A percentile compares a stretch with the other conserved stretches of the same genome.
These are phyloP conservation scores for Piprites chloris DNA, from an alignment of 2,113 vertebrate genomes.

Conservation along the genomic window DNA sequence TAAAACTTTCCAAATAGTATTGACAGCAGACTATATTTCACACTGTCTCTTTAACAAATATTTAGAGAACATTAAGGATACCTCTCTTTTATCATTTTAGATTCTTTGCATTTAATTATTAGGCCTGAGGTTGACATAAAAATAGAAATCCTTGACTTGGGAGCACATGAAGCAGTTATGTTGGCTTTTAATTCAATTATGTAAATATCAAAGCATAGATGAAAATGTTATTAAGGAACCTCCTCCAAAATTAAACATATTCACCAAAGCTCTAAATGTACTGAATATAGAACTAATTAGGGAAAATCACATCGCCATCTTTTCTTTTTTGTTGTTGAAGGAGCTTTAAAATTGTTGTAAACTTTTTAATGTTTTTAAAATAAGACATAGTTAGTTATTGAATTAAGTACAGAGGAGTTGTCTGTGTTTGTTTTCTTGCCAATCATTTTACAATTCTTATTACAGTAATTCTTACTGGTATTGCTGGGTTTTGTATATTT, in stretches of 20 bases:
- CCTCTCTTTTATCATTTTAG: background rate
- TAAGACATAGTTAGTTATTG: background rate
- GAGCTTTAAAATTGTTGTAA: background rate
- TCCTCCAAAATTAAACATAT: background rate
- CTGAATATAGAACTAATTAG: background rate
- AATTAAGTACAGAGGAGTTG: background rate
- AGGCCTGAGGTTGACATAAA: background rate
- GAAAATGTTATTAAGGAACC: background rate
- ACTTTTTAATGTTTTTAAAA: background rate
- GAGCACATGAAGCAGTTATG: background rate
- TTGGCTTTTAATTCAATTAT: background rate
- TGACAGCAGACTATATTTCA: background rate
- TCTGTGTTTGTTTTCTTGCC: background rate
- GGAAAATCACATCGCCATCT: background rate
- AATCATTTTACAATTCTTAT: background rate
- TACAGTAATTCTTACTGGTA: background rate
- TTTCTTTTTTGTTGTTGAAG: background rate
- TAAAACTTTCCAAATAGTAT: background rate
- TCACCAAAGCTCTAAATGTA: background rate
- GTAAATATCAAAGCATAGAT: background rate
- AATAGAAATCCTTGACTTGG: background rate
- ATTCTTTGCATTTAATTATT: background rate
- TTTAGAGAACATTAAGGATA: background rate
- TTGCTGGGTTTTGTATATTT: background rate
- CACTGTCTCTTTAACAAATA: background rate